Base-by-base conservation (phyloP, 2,797 vertebrate genomes). In the Cryptoprocta ferox region DNA sequence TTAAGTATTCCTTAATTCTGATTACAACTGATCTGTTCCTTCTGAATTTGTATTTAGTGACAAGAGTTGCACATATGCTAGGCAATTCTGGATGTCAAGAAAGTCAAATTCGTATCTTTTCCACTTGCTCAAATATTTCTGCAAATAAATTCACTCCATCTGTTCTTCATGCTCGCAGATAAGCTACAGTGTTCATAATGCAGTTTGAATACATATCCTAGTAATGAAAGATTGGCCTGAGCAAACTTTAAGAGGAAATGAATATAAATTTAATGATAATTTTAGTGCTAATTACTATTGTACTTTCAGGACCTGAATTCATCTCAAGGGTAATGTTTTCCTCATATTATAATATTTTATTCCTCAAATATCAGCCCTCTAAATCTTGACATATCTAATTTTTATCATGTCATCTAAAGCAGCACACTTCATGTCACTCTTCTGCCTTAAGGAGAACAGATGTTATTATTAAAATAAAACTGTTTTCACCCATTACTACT, bases 121-220 rank as follows among this genome's bases (percentile, higher is more conserved):
- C 63, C 92, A 90, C 81, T 97, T 98, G 76, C 94, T 97, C 90
- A 98, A 97, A 96, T 98, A 96, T 96, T 97, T 97, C 81, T 98
- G 32, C 39, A 98, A 98, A 97, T 97, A 91, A 97, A 98, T 97
- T 97, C 88, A 87, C 63, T 93, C 97, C 96, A 98, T 98, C 97
- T 98, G 96, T 96, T 98, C 32, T 89, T 80, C 24, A 87, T 96
- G 66, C 53, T 73, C 24, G 96, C 59, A 90, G 79, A 97, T 84
- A 97, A 86, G 56, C 66, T 91, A 89, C 61, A 61, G 0, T 53
- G 53, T 80, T 7, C 30, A n/a, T 97, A 94, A 97, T 53, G 21
- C 39, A n/a, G 71, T 94, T 0, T 89, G 80, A 82, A 87, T 71
- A 81, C 59, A 90, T 65, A 91, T n/a, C 6, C 14, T 76, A 61